A percentile compares a stretch with the other conserved stretches of the same genome.
These are phyloP conservation scores for Calliphora vicina DNA, from an alignment of 1,140 invertebrate genomes.

Conservation along the genomic window DNA sequence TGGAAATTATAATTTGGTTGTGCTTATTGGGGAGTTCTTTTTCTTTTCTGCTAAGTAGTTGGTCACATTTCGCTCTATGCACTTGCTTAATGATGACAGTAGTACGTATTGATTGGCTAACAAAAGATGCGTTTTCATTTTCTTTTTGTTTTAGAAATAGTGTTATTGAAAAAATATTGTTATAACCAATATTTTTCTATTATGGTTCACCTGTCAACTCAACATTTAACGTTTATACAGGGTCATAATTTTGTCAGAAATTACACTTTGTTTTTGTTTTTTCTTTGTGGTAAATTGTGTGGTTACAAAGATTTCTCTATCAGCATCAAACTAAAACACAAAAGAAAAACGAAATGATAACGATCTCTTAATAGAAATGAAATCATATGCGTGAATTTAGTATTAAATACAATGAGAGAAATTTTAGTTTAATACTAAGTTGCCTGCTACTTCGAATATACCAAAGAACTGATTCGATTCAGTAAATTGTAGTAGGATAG, in stretches of 20 bases:
- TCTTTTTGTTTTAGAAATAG: not conserved
- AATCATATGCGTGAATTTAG: not conserved
- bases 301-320: not conserved
- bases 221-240: constrained; percentile 31
- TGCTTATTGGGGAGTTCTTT: too few relatives aligned
- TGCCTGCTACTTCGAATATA: too few relatives aligned
- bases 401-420: not conserved
- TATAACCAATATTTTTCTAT: not conserved
- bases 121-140: not conserved
- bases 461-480: too few relatives aligned
- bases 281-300: not conserved
- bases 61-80: too few relatives aligned
- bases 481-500: too few relatives aligned
- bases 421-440: too few relatives aligned
- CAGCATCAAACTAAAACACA: not conserved
- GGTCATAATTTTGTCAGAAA: constrained; percentile 36
- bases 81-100: not conserved
- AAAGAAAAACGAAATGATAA: not conserved
- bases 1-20: too few relatives aligned
- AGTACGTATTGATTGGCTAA: not conserved
- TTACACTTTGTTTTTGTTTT: constrained; percentile 16
- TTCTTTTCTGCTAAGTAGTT: too few relatives aligned
- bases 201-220: constrained; percentile 35
- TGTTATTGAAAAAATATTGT: not conserved
- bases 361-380: not conserved